Conservation (phyloP, 2,113 vertebrate species). For the Tragulus kanchil region DNA sequence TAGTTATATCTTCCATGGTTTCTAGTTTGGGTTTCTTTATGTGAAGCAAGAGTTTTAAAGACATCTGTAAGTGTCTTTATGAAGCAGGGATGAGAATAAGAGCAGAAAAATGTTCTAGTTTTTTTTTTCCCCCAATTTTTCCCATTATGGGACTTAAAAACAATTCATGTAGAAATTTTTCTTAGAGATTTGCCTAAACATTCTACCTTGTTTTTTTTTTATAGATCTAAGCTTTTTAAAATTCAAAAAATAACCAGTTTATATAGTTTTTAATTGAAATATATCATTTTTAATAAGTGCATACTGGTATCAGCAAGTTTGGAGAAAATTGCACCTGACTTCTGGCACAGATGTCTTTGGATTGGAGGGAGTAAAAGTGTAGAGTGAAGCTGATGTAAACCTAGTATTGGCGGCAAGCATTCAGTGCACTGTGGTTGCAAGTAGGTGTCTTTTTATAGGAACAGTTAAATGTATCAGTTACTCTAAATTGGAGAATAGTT, state of each 20-base stretch:
- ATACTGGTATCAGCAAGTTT: background rate
- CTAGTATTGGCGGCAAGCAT: background rate
- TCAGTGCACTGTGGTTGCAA: background rate
- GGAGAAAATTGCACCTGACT: background rate
- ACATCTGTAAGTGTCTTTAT: background rate
- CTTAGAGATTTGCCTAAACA: background rate
- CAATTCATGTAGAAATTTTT: background rate
- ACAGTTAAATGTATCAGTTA: background rate
- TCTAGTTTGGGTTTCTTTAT: background rate
- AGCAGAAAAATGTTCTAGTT: background rate
- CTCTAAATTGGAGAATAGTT: background rate
- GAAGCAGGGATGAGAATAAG: background rate
- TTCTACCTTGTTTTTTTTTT: background rate
- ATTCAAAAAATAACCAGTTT: background rate
- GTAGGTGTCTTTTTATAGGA: background rate
- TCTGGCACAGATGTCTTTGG: background rate
- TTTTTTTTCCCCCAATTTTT: background rate
- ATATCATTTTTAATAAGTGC: background rate
- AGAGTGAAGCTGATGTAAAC: background rate
- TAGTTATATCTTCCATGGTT: background rate
- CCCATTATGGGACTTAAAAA: background rate
- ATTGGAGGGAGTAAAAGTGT: background rate
- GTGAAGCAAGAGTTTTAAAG: conserved; percentile 31
- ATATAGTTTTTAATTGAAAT: background rate
- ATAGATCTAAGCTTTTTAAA: background rate